Conservation (phyloP, 1,140 invertebrate species). For the Agrilus planipennis region DNA sequence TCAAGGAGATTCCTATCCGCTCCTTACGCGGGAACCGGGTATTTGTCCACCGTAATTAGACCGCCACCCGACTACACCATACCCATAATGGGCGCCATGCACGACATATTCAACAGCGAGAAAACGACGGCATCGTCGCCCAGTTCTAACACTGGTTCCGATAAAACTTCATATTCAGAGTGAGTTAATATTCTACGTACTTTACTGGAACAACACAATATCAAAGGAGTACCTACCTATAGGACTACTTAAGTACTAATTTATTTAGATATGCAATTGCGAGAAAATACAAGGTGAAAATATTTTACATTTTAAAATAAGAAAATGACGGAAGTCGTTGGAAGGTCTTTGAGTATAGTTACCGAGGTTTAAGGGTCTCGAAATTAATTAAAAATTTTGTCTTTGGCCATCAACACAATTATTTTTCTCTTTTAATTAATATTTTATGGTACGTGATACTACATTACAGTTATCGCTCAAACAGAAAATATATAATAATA, state of each 20-base stretch:
- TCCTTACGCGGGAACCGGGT: conserved; percentile 67
- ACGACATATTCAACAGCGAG: conserved; percentile 32
- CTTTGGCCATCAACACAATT: too few relatives aligned
- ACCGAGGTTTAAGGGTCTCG: background rate
- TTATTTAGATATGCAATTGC: background rate
- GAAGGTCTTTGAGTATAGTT: background rate
- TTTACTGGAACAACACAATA: conserved; percentile 3
- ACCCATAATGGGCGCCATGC: conserved; percentile 24
- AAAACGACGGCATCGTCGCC: conserved; percentile 36
- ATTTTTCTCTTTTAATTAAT: too few relatives aligned
- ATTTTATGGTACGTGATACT: background rate
- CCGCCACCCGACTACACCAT: conserved; percentile 36
- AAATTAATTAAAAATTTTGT: too few relatives aligned
- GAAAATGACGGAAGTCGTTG: background rate
- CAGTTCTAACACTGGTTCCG: conserved; percentile 34
- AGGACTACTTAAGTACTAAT: background rate
- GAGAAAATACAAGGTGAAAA: background rate
- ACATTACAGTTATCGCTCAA: background rate
- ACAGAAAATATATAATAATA: background rate
- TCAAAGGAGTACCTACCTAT: background rate
- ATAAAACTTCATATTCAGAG: conserved; percentile 38
- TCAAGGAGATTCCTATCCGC: conserved; percentile 61
- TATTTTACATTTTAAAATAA: background rate
- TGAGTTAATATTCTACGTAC: conserved; percentile 17
- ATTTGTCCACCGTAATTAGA: conserved; percentile 63